These are phyloP conservation scores for Mimachlamys varia DNA, from an alignment of 2,888 invertebrate genomes.

Conservation along the genomic window DNA sequence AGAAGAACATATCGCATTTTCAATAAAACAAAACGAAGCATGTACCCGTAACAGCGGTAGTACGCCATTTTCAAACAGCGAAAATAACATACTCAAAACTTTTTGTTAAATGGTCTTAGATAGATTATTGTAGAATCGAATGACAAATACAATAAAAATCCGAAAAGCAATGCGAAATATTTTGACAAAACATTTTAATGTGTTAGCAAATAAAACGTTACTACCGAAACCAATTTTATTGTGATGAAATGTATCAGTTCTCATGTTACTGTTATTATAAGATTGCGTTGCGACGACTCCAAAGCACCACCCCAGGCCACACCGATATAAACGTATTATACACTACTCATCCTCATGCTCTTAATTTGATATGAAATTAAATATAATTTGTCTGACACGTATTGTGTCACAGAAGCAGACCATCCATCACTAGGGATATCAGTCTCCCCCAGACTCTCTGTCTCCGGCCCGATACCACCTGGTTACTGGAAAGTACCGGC, in stretches of 20 bases:
- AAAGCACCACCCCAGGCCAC: background rate
- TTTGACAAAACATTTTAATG: background rate
- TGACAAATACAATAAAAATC: constrained; percentile 34
- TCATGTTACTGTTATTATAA: background rate
- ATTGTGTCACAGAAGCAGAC: background rate
- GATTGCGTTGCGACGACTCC: background rate
- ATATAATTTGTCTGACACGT: constrained; percentile 34
- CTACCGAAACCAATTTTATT: constrained; percentile 2
- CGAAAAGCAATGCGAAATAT: background rate
- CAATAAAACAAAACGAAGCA: no score
- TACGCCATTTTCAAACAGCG: background rate
- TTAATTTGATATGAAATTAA: constrained; percentile 36
- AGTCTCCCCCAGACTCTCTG: background rate
- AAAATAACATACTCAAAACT: background rate
- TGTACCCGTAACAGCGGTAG: no score
- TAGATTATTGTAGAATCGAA: constrained; percentile 16
- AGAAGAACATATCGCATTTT: no score
- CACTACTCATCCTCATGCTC: background rate
- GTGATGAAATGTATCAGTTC: constrained; percentile 1
- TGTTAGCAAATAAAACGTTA: constrained; percentile 19
- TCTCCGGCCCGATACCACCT: background rate
- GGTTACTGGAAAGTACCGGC: background rate
- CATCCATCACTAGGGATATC: constrained; percentile 14
- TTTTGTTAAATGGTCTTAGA: background rate
- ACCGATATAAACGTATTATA: constrained; percentile 17